A percentile compares a stretch with the other conserved stretches of the same genome.
phyloP scores from a whole-genome alignment of 2,113 vertebrate genomes.

The Alligator mississippiensis region DNA sequence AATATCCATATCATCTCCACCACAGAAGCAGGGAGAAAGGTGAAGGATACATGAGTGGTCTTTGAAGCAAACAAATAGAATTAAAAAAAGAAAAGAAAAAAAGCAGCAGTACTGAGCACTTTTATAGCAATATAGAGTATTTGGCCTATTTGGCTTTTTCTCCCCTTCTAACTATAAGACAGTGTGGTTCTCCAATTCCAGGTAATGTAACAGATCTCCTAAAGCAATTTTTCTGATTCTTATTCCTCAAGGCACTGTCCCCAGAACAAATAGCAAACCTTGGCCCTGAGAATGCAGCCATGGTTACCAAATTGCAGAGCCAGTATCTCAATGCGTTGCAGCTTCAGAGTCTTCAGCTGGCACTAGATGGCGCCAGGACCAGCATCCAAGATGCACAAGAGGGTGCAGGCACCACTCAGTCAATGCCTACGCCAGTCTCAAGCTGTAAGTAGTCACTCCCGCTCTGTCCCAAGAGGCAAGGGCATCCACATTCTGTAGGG shows the following conservation, averaged over 20 bases:
- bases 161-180: slow-evolving; percentile 15
- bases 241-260: slow-evolving; percentile 75
- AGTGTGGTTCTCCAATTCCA: slow-evolving; percentile 15
- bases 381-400: background rate
- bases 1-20: slow-evolving; percentile 12
- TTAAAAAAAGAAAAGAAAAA: background rate
- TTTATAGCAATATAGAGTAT: background rate
- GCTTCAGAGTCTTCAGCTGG: slow-evolving; percentile 78
- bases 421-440: fast-evolving
- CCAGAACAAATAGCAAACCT: slow-evolving; percentile 77
- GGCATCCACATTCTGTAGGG: background rate
- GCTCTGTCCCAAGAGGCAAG: background rate
- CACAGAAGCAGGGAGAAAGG: slow-evolving; percentile 13
- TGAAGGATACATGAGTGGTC: background rate
- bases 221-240: background rate
- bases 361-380: slow-evolving; percentile 74
- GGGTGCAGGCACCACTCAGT: background rate
- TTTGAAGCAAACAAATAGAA: background rate
- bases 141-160: background rate
- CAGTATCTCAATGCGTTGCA: slow-evolving; percentile 67
- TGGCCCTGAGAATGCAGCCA: slow-evolving; percentile 80
- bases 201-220: background rate
- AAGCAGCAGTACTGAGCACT: background rate
- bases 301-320: slow-evolving; percentile 73
- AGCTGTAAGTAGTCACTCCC: slow-evolving; percentile 55